Base-by-base conservation (phyloP, 1,140 invertebrate genomes). In the Vanessa tameamea region DNA sequence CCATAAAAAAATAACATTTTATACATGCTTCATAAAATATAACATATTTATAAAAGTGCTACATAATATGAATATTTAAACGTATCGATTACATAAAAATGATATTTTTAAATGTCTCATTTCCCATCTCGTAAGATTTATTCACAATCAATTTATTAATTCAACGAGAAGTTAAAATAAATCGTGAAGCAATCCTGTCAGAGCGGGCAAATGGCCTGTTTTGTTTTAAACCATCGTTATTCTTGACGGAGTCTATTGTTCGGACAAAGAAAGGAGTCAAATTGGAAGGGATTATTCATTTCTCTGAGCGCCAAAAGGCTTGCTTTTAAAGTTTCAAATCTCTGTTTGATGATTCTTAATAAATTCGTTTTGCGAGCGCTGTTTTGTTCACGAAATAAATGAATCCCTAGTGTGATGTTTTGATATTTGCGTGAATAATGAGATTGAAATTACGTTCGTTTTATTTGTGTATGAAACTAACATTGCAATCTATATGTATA, bases 211-310 rank as follows among this genome's bases (percentile, higher is more conserved):
- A 86, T 83, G 80, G 81, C 80, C 79, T 88, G 85, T 88, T 90
- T 90, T 87, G 84, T 89, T 89, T 87, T 79, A 89, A 78, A 80
- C 81, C 86, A 82, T 84, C 85, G 83, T 89, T 88, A 87, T 82
- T 87, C 87, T 81, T 87, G 86, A 90, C 86, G 83, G 85, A 86
- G 76, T 82, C 85, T 85, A 87, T 90, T 90, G 88, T 90, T 75
- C 68, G 68, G 77, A 79, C 73, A 78, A 82, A 86, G 83, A 82
- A 77, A 79, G 79, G 69, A 81, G 80, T 78, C 78, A 83, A 82
- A 86, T 82, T 82, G 80, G 81, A 83, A 90, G 84, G 86, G 88
- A 90, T 89, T 90, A 90, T 87, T 89, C 85, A 87, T 87, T 87
- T 85, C 84, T 72, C 70, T 77, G 72, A 75, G 74, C 79, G 73